Percentiles rank a stretch among this genome's conserved stretches.
These are phyloP conservation scores for Nomada ferruginata DNA, from an alignment of 2,888 invertebrate species.

Conservation along the genomic window DNA sequence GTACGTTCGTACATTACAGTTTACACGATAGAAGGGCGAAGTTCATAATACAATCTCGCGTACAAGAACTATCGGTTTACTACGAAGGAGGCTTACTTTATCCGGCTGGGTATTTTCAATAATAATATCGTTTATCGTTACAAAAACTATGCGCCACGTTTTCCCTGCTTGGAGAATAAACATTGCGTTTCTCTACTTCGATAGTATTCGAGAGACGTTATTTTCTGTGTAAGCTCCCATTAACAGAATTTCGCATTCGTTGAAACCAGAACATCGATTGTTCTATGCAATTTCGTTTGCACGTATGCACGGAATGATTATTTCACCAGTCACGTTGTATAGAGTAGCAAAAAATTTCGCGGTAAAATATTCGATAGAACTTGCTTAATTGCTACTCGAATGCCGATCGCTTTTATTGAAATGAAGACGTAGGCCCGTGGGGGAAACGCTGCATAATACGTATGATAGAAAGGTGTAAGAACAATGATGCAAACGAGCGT, in stretches of 20 bases:
- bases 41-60: not conserved
- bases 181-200: conserved; percentile 8
- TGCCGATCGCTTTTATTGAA: not conserved
- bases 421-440: conserved; percentile 21
- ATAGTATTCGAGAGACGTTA: conserved; percentile 17
- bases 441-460: conserved; percentile 6
- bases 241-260: conserved; percentile 21
- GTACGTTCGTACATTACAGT: not conserved
- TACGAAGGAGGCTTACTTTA: not conserved
- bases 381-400: conserved; percentile 52
- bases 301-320: conserved; percentile 41
- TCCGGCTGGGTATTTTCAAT: conserved; percentile 38
- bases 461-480: not conserved
- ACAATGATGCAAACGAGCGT: conserved; percentile 27
- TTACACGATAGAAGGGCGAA: not conserved
- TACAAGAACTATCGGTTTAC: conserved; percentile 12
- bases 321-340: conserved; percentile 28
- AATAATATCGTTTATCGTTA: conserved; percentile 43
- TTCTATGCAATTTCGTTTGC: not conserved
- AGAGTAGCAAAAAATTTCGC: conserved; percentile 34
- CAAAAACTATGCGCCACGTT: conserved; percentile 31
- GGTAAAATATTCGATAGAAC: conserved; percentile 30
- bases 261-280: conserved; percentile 28
- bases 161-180: conserved; percentile 40
- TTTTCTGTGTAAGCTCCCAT: conserved; percentile 35